Percentiles rank a stretch among this genome's conserved stretches.
phyloP scores from a whole-genome alignment of 2,113 vertebrate genomes.

The Varanus salvator region DNA sequence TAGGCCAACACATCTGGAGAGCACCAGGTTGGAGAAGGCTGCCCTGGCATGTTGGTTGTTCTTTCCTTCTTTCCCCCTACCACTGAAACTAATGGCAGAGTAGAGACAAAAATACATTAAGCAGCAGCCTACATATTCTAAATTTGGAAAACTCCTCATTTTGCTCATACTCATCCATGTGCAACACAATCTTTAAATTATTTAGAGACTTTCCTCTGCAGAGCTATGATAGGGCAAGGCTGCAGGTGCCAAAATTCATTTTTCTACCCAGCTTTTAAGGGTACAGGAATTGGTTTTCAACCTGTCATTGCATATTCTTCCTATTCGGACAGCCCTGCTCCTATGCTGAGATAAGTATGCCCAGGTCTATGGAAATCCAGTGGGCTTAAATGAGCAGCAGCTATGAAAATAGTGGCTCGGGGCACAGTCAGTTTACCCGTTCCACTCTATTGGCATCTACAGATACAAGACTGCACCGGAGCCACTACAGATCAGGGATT shows the following conservation, averaged over 20 bases:
- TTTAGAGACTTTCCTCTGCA: background rate
- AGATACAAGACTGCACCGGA: too few relatives aligned
- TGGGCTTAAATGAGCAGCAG: background rate
- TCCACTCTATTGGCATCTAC: too few relatives aligned
- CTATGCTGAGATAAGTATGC: background rate
- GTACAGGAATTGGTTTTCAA: background rate
- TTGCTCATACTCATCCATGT: conserved; percentile 8
- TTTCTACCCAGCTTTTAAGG: background rate
- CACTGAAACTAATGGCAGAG: background rate
- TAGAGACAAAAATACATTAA: background rate
- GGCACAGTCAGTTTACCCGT: too few relatives aligned
- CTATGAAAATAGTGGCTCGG: too few relatives aligned
- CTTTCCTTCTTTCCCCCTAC: background rate
- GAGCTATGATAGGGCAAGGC: background rate
- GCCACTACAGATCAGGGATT: too few relatives aligned
- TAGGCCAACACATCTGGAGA: background rate
- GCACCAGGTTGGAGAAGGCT: too few relatives aligned
- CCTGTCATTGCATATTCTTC: background rate
- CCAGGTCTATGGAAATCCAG: background rate
- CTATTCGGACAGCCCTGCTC: background rate
- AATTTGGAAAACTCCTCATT: conserved; percentile 6
- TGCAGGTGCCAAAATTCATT: background rate
- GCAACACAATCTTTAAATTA: background rate
- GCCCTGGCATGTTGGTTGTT: background rate
- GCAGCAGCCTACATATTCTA: background rate